phyloP scores from a whole-genome alignment of 1,140 invertebrate species.

The Frieseomelitta varia region DNA sequence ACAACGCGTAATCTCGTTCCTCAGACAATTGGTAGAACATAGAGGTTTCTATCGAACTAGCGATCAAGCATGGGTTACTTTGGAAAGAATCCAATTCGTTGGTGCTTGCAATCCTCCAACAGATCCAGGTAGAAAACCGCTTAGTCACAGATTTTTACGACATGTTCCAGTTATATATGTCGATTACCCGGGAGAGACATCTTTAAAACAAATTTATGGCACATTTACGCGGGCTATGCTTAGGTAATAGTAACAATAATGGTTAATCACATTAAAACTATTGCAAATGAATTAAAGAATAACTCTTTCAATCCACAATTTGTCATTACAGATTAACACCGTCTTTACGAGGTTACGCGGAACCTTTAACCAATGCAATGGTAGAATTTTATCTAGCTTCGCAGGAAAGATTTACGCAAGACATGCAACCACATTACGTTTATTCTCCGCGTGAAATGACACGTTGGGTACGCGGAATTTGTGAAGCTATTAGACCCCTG shows the following conservation, averaged over 20 bases:
- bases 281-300: background rate
- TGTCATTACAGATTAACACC: slow-evolving; percentile 87
- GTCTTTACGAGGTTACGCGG: slow-evolving; percentile 94
- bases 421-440: slow-evolving; percentile 99
- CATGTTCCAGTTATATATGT: slow-evolving; percentile 99
- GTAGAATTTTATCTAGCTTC: slow-evolving; percentile 98
- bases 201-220: slow-evolving; percentile 98
- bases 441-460: slow-evolving; percentile 99
- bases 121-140: slow-evolving; percentile 98
- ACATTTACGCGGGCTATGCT: slow-evolving; percentile 99
- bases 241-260: slow-evolving; percentile 77
- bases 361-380: slow-evolving; percentile 99
- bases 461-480: slow-evolving; percentile 99
- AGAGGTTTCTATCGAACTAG: slow-evolving; percentile 94
- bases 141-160: slow-evolving; percentile 95
- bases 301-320: background rate
- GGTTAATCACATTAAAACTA: background rate
- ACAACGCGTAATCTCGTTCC: slow-evolving; percentile 98
- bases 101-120: slow-evolving; percentile 99
- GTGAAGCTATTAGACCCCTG: slow-evolving; percentile 97
- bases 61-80: slow-evolving; percentile 97
- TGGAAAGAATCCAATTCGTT: slow-evolving; percentile 99
- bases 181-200: slow-evolving; percentile 99
- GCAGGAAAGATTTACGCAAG: slow-evolving; percentile 99
- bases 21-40: slow-evolving; percentile 98